Conservation (phyloP, 1,140 invertebrate genomes). For the Octopus bimaculoides region DNA sequence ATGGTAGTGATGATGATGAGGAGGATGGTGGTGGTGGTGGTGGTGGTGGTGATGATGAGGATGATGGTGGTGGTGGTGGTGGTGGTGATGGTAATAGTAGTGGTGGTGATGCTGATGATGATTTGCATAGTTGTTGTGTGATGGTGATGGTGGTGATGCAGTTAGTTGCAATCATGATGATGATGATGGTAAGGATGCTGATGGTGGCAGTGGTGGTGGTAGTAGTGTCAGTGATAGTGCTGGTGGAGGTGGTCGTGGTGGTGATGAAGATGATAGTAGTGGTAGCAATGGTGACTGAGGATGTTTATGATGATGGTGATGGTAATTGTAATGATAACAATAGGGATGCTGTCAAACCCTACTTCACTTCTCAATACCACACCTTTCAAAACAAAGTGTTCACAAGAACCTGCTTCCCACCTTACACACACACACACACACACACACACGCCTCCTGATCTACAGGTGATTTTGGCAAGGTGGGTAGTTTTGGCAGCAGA, state of each 20-base stretch:
- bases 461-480: too few species aligned
- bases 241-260: background rate
- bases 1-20: too few species aligned
- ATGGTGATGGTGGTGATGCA: constrained; percentile 22
- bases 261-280: background rate
- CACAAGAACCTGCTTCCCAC: background rate
- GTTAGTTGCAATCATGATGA: background rate
- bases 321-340: constrained; percentile 17
- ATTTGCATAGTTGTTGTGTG: constrained; percentile 23
- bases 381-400: background rate
- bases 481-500: too few species aligned
- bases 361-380: background rate
- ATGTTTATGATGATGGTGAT: constrained; percentile 11
- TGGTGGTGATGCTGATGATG: too few species aligned
- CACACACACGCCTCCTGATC: too few species aligned
- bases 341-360: background rate
- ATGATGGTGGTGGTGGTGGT: too few species aligned
- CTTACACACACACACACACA: background rate
- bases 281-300: constrained; percentile 5
- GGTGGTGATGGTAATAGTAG: too few species aligned
- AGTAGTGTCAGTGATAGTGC: too few species aligned
- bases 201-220: too few species aligned
- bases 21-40: constrained; percentile 25
- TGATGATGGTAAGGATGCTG: background rate
- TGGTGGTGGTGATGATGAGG: too few species aligned